A percentile compares a stretch with the other conserved stretches of the same genome.
phyloP scores from a whole-genome alignment of 1,140 invertebrate genomes.

The Glossosoma conforme region DNA sequence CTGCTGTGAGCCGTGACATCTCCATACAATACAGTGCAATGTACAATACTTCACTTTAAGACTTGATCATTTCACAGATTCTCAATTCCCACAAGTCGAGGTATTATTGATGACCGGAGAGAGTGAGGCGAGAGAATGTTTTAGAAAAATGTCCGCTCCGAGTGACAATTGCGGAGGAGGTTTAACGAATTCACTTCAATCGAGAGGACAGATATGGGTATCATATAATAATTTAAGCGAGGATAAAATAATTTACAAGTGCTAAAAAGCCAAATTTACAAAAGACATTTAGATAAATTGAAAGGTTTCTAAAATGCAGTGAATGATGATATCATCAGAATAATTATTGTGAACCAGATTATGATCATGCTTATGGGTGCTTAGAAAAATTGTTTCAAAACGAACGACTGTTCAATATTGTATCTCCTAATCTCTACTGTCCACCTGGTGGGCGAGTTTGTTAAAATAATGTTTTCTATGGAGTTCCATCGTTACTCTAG shows the following conservation, averaged over 20 bases:
- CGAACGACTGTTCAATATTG: constrained; percentile 21
- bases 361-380: constrained; percentile 28
- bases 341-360: constrained; percentile 20
- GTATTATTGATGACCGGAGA: no score
- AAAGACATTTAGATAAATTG: constrained; percentile 18
- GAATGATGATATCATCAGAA: constrained; percentile 15
- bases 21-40: no score
- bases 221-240: no score
- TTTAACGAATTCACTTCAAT: no score
- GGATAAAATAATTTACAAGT: constrained; percentile 12
- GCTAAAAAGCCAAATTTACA: constrained; percentile 25
- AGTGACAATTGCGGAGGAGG: no score
- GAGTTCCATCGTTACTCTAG: background rate
- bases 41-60: no score
- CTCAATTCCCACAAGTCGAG: no score
- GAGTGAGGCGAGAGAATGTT: no score
- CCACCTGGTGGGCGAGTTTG: constrained; percentile 11
- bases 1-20: no score
- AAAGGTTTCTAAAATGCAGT: constrained; percentile 18
- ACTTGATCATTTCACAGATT: no score
- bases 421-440: constrained; percentile 17
- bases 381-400: constrained; percentile 19
- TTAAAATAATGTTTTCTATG: background rate
- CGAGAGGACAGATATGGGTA: no score
- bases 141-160: no score